These are phyloP conservation scores for Ceratina calcarata DNA, from an alignment of 1,140 invertebrate genomes.

Conservation along the genomic window DNA sequence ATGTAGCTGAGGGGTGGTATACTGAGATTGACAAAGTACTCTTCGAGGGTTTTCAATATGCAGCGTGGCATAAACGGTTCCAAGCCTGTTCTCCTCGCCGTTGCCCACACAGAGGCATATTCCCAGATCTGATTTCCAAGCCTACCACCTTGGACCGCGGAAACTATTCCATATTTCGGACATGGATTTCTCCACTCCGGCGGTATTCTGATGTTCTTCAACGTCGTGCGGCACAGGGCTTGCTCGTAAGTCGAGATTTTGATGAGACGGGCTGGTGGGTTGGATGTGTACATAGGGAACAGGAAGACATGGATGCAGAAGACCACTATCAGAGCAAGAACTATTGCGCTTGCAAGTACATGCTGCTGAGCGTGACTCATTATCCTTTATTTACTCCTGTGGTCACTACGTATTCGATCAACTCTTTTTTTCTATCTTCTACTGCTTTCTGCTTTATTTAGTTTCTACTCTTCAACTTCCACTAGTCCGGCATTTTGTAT, in stretches of 20 bases:
- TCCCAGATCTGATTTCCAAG: slow-evolving; percentile 86
- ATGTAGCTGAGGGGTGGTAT: slow-evolving; percentile 83
- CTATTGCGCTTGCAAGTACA: slow-evolving; percentile 82
- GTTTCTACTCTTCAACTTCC: slow-evolving; percentile 52
- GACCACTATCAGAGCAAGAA: slow-evolving; percentile 82
- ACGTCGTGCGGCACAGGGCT: slow-evolving; percentile 80
- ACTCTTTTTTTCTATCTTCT: slow-evolving; percentile 41
- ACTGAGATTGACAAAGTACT: slow-evolving; percentile 81
- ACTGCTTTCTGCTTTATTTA: slow-evolving; percentile 53
- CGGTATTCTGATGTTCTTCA: slow-evolving; percentile 74
- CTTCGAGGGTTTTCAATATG: slow-evolving; percentile 81
- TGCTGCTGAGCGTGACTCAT: slow-evolving; percentile 81
- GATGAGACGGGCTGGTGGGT: slow-evolving; percentile 71
- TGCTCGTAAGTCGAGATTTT: slow-evolving; percentile 81
- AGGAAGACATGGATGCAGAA: slow-evolving; percentile 83
- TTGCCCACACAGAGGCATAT: slow-evolving; percentile 84
- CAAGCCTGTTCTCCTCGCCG: slow-evolving; percentile 81
- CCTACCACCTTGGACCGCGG: slow-evolving; percentile 82
- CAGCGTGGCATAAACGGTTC: slow-evolving; percentile 83
- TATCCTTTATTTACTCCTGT: slow-evolving; percentile 53
- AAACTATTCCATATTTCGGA: slow-evolving; percentile 82
- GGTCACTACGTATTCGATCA: slow-evolving; percentile 44
- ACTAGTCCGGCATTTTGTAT: slow-evolving; percentile 77
- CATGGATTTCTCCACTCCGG: slow-evolving; percentile 75
- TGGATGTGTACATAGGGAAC: slow-evolving; percentile 82